Evolutionary conservation across 2,113 vertebrate genomes (phyloP).

Genomic region (Centropristis striata): DNA sequence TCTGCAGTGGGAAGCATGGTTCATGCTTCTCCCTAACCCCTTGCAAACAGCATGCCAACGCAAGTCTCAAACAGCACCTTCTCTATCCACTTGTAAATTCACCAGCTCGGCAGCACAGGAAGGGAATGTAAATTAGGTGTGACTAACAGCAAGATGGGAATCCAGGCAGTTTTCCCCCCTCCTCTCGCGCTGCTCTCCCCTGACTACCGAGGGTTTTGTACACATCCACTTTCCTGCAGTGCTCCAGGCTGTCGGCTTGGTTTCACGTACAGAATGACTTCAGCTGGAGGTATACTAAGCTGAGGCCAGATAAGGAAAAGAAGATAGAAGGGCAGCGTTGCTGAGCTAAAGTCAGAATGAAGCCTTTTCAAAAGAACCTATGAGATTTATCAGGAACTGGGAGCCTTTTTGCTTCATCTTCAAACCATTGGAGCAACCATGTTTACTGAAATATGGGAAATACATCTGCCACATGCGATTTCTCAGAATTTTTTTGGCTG

Average conservation of each 20-base stretch:
- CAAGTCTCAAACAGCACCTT: constrained; percentile 75
- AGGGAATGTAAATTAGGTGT: constrained; percentile 83
- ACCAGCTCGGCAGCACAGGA: constrained; percentile 71
- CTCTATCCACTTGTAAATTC: constrained; percentile 81
- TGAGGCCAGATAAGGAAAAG: constrained; percentile 49
- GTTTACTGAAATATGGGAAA: constrained; percentile 43
- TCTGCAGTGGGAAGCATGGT: constrained; percentile 64
- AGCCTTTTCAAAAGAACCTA: constrained; percentile 19
- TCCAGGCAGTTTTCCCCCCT: constrained; percentile 59
- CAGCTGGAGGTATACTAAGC: constrained; percentile 61
- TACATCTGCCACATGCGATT: constrained; percentile 27
- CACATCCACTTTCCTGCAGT: constrained; percentile 75
- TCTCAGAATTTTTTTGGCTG: constrained; percentile 18
- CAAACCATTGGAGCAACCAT: constrained; percentile 2
- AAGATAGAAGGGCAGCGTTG: constrained; percentile 49
- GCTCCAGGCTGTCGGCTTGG: constrained; percentile 71
- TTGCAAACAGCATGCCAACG: constrained; percentile 77
- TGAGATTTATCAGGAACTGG: constrained; percentile 47
- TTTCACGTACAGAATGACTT: constrained; percentile 68
- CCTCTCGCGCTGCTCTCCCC: constrained; percentile 63
- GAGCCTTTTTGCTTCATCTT: constrained; percentile 43
- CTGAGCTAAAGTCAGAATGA: constrained; percentile 43
- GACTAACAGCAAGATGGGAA: constrained; percentile 81
- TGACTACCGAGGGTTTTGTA: constrained; percentile 72
- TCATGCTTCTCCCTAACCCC: constrained; percentile 64